phyloP scores from a whole-genome alignment of 2,888 invertebrate genomes.

The Tetranychus piercei region DNA sequence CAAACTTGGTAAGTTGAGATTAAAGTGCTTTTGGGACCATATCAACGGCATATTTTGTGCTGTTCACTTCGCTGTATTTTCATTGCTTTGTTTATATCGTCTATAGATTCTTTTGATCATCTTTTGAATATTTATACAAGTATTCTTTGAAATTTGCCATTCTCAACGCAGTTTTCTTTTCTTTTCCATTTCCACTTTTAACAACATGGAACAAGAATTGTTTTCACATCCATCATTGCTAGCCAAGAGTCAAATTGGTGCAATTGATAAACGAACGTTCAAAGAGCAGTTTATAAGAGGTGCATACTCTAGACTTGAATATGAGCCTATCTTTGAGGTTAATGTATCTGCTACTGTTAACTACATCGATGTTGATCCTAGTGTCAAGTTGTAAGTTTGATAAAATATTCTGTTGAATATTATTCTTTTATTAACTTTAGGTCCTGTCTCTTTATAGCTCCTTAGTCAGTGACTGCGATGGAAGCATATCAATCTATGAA shows the following conservation, averaged over 20 bases:
- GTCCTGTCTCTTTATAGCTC: not conserved
- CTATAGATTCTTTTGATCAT: too few relatives aligned
- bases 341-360: not conserved
- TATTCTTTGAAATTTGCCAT: too few relatives aligned
- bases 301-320: slow-evolving; percentile 3
- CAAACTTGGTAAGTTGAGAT: too few relatives aligned
- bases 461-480: not conserved
- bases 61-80: too few relatives aligned
- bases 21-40: too few relatives aligned
- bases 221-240: not conserved
- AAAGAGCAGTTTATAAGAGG: not conserved
- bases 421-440: not conserved
- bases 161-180: too few relatives aligned
- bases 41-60: too few relatives aligned
- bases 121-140: too few relatives aligned
- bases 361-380: not conserved
- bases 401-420: not conserved
- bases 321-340: not conserved
- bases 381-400: not conserved
- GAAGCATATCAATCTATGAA: slow-evolving; percentile 4
- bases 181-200: too few relatives aligned
- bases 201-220: not conserved
- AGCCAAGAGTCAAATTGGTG: not conserved
- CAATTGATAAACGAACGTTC: not conserved
- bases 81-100: too few relatives aligned